A percentile compares a stretch with the other conserved stretches of the same genome.
These are phyloP conservation scores for Diadromus collaris DNA, from an alignment of 2,888 invertebrate species.

Conservation along the genomic window DNA sequence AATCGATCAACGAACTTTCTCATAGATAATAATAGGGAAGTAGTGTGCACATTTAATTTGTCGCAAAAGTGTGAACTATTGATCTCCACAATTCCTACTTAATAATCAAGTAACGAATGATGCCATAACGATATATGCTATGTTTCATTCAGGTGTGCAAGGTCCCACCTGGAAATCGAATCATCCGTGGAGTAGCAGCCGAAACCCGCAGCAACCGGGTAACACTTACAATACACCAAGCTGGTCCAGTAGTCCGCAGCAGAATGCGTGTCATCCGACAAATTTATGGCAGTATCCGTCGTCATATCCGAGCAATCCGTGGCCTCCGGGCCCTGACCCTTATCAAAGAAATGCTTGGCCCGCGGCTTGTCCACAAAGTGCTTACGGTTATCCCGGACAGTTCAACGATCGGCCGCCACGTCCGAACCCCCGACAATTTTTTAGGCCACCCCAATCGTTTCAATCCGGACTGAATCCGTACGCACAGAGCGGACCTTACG, in stretches of 20 bases:
- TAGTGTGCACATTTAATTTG: no score
- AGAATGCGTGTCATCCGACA: constrained; percentile 46
- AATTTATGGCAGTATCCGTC: constrained; percentile 62
- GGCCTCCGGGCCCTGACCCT: constrained; percentile 28
- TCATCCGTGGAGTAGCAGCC: constrained; percentile 74
- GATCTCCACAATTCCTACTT: not conserved
- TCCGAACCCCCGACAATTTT: constrained; percentile 13
- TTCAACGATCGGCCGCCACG: constrained; percentile 40
- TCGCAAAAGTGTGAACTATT: no score
- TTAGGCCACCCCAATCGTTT: constrained; percentile 36
- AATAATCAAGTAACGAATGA: not conserved
- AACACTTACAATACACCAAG: constrained; percentile 29
- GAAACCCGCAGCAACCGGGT: constrained; percentile 47
- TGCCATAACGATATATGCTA: constrained; percentile 10
- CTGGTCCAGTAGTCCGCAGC: constrained; percentile 1
- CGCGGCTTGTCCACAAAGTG: constrained; percentile 24
- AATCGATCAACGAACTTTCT: no score
- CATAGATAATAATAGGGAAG: no score
- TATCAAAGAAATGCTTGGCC: constrained; percentile 32
- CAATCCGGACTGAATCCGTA: constrained; percentile 10
- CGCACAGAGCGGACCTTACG: constrained; percentile 38
- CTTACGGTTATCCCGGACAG: constrained; percentile 36
- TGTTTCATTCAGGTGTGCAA: constrained; percentile 29
- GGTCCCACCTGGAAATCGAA: constrained; percentile 70
- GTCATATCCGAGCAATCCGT: constrained; percentile 57